Evolutionary conservation across 2,888 invertebrate genomes (phyloP), one percentile per base, ranked within the genome.

Genomic region (Agrotis ipsilon): DNA sequence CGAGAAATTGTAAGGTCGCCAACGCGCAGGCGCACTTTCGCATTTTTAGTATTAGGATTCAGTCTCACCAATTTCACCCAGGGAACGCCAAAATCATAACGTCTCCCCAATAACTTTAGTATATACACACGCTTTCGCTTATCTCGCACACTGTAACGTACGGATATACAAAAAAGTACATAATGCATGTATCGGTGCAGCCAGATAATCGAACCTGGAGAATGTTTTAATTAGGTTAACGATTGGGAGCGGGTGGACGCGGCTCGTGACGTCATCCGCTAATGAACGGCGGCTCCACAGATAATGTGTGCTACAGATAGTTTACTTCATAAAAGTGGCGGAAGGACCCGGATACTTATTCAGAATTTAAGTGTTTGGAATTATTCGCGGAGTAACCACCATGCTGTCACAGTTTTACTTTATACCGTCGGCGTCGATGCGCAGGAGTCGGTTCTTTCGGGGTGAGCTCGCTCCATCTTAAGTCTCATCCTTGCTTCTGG

Each of bases 191-290:
- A 75, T 79, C 79, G 88, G 78, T 78, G 64, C 48, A 81, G 68
- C 64, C 74, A 80, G 85, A 85, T 85, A 85, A 85, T 85, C 86
- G 77, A 80, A 64, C 82, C 72, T 59, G 80, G 84, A 87, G 93
- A 93, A 94, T 93, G 90, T 93, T 93, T 93, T 93, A 94, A 94
- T 94, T 93, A 91, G 92, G 91, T 87, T 91, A 91, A 90, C 89
- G 91, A 89, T 87, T 89, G 88, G 64, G 58, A 70, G 71, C 68
- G 55, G 46, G 59, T 57, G 73, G 58, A 62, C 64, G 58, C 45
- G 72, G 55, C 49, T 61, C 80, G 74, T 83, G 83, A 81, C 84
- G 80, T 86, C 83, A 83, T 76, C 68, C 63, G 62, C 62, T 80
- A 83, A 82, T 83, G 83, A 83, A 82, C 78, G 68, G 14, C 55